phyloP scores from a whole-genome alignment of 1,140 invertebrate species.

The Megalonaias nervosa region DNA sequence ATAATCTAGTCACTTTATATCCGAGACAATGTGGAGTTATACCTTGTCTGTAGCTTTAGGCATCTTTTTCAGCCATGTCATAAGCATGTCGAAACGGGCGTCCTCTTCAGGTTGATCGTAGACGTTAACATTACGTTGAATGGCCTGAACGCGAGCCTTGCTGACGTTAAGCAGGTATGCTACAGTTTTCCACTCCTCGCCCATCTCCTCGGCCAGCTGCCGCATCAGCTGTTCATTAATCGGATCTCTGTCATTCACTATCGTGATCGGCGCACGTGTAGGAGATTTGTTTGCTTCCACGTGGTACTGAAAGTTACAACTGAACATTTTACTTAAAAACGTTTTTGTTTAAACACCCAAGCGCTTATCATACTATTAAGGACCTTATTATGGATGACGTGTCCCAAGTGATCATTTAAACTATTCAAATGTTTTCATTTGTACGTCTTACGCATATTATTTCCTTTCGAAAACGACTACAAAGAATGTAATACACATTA shows the following conservation, averaged over 20 bases:
- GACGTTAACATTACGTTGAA: constrained; percentile 47
- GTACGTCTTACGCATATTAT: no score
- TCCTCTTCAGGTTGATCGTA: constrained; percentile 47
- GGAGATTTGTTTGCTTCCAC: constrained; percentile 40
- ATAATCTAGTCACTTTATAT: neutral
- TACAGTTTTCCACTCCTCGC: constrained; percentile 62
- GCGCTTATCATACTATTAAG: no score
- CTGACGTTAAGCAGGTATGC: constrained; percentile 52
- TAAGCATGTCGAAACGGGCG: constrained; percentile 63
- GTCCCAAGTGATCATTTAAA: no score
- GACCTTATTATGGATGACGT: no score
- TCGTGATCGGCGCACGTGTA: constrained; percentile 46
- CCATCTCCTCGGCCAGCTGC: constrained; percentile 56
- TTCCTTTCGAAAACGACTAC: no score
- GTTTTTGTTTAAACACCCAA: no score
- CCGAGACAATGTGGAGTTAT: neutral
- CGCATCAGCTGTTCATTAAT: constrained; percentile 54
- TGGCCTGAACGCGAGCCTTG: constrained; percentile 56
- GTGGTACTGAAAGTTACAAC: constrained; percentile 47
- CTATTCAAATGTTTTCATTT: no score
- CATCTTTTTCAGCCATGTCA: constrained; percentile 65
- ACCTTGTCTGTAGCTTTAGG: constrained; percentile 64
- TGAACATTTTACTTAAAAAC: neutral
- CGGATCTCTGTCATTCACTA: constrained; percentile 48
- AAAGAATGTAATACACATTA: no score